phyloP scores from a whole-genome alignment of 2,888 invertebrate species.

The Fragum whitleyi region DNA sequence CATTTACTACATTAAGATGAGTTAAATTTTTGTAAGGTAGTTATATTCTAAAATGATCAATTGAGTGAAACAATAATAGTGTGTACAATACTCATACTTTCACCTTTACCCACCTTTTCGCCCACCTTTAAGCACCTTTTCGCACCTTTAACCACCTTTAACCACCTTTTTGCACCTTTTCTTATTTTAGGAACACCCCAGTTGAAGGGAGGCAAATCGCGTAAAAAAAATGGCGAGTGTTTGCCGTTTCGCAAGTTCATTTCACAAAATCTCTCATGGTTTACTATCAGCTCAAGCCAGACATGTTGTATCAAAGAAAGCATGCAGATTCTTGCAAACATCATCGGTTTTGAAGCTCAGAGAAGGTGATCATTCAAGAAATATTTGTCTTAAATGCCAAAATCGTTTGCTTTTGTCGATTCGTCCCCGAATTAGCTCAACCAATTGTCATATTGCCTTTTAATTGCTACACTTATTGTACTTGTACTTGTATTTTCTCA shows the following conservation, averaged over 20 bases:
- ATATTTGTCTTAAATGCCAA: not conserved
- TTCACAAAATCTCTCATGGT: slow-evolving; percentile 24
- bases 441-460: not conserved
- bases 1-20: too few relatives aligned
- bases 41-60: too few relatives aligned
- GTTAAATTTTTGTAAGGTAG: too few relatives aligned
- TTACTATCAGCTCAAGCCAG: not conserved
- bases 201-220: slow-evolving; percentile 20
- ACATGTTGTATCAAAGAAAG: not conserved
- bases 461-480: too few relatives aligned
- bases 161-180: too few relatives aligned
- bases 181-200: too few relatives aligned
- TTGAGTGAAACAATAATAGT: too few relatives aligned
- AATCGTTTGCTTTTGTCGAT: not conserved
- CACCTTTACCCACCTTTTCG: too few relatives aligned
- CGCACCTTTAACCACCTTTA: too few relatives aligned
- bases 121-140: too few relatives aligned
- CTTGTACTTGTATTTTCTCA: too few relatives aligned
- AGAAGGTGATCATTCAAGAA: slow-evolving; percentile 22
- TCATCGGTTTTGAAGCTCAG: slow-evolving; percentile 7
- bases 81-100: too few relatives aligned
- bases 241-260: slow-evolving; percentile 28
- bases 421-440: not conserved
- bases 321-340: slow-evolving; percentile 5
- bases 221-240: slow-evolving; percentile 26